These are phyloP conservation scores for Exocentrus adspersus DNA, from an alignment of 2,888 invertebrate genomes.

Conservation along the genomic window DNA sequence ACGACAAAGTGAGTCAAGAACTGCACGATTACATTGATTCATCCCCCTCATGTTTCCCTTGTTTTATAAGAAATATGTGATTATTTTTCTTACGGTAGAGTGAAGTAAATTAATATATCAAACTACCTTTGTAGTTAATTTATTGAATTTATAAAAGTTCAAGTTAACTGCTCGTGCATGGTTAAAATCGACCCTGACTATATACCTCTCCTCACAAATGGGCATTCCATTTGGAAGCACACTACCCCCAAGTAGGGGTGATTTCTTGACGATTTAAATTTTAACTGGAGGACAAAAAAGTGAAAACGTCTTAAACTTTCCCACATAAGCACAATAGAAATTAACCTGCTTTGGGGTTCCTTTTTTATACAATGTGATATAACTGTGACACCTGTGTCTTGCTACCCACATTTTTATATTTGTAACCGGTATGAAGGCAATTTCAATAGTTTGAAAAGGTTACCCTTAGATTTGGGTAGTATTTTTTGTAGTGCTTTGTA, in stretches of 20 bases:
- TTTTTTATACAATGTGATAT: slow-evolving; percentile 42
- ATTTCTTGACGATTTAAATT: slow-evolving; percentile 46
- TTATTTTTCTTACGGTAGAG: too few relatives aligned
- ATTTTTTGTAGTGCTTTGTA: slow-evolving; percentile 31
- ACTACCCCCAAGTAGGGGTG: slow-evolving; percentile 40
- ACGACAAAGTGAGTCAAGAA: too few relatives aligned
- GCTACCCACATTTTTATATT: slow-evolving; percentile 41
- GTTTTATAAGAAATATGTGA: too few relatives aligned
- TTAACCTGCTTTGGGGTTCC: slow-evolving; percentile 55
- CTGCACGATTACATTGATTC: too few relatives aligned
- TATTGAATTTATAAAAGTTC: too few relatives aligned
- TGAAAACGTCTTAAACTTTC: slow-evolving; percentile 52
- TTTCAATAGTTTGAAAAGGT: slow-evolving; percentile 34
- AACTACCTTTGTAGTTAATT: too few relatives aligned
- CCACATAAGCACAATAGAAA: slow-evolving; percentile 58
- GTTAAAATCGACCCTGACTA: neutral
- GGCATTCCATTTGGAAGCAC: neutral
- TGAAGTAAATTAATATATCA: too few relatives aligned
- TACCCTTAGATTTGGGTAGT: slow-evolving; percentile 34
- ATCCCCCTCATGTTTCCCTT: too few relatives aligned
- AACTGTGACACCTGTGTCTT: slow-evolving; percentile 52
- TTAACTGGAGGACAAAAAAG: slow-evolving; percentile 45
- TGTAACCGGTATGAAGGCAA: slow-evolving; percentile 39
- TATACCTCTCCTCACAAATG: neutral
- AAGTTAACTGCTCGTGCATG: too few relatives aligned